Conservation (phyloP, 2,113 vertebrate species). For the Lonchura striata region DNA sequence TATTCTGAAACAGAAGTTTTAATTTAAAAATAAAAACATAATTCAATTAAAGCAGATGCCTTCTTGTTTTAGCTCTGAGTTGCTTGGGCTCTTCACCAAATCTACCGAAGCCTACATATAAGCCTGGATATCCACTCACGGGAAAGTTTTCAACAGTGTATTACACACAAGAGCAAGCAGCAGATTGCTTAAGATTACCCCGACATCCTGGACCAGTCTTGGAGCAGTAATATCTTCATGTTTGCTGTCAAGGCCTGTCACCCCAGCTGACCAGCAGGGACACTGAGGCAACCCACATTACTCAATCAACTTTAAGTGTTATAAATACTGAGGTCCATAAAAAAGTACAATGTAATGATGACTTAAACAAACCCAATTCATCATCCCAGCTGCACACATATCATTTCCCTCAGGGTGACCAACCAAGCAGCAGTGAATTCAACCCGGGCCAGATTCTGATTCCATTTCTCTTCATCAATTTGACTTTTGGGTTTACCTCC, state of each 20-base stretch:
- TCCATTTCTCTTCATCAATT: slow-evolving; percentile 67
- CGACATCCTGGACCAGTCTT: slow-evolving; percentile 80
- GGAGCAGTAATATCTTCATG: slow-evolving; percentile 81
- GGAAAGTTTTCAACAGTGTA: slow-evolving; percentile 79
- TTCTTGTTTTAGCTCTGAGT: not conserved
- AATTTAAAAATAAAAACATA: not conserved
- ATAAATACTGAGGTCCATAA: slow-evolving; percentile 88
- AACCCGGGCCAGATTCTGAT: slow-evolving; percentile 51
- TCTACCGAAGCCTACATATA: not conserved
- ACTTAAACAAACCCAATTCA: slow-evolving; percentile 90
- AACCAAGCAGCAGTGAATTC: slow-evolving; percentile 69
- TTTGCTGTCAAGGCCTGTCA: slow-evolving; percentile 88
- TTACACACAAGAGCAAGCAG: slow-evolving; percentile 89
- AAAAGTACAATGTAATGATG: slow-evolving; percentile 87
- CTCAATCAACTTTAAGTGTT: slow-evolving; percentile 84
- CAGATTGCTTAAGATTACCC: slow-evolving; percentile 89
- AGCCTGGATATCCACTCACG: slow-evolving; percentile 36
- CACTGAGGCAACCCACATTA: slow-evolving; percentile 68
- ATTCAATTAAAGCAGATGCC: not conserved
- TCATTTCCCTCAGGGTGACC: slow-evolving; percentile 77
- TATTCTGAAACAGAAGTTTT: not conserved
- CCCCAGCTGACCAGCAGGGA: slow-evolving; percentile 84
- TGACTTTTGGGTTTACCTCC: slow-evolving; percentile 58
- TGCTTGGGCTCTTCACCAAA: not conserved
- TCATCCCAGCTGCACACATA: slow-evolving; percentile 77